Base-by-base conservation (phyloP, 2,888 invertebrate species). In the Eretmocerus hayati region DNA sequence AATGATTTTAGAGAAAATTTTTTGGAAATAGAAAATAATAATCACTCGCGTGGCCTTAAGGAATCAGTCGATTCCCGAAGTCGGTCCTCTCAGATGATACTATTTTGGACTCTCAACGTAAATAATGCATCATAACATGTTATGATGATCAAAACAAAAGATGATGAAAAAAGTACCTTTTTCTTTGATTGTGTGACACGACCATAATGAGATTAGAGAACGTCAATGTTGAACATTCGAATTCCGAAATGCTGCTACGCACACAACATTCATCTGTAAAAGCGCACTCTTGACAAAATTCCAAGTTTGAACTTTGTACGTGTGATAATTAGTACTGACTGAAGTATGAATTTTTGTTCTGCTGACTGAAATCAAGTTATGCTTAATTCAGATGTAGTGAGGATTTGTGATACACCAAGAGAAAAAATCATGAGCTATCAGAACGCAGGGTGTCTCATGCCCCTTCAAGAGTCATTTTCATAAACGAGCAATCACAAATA, bases 1-100 rank as follows among this genome's bases (percentile, higher is more conserved):
- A 35, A 22, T n/a, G 11, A 15, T n/a, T 36, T 36, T 18, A 26
- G 6, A 9, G 11, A 26, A 26, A 26, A 26, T 11, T 26, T 16
- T 61, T 61, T 62, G 58, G 63, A 62, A 61, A 59, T 55, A 51
- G 48, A 33, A 48, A 53, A 48, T 52, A 55, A 52, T 55, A 66
- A 68, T 68, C 66, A 67, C 68, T 67, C 62, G 66, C 65, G 69
- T 69, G 69, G 70, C 70, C 71, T 70, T 71, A 53, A 68, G 60
- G 61, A 67, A 63, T 65, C 64, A 65, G 63, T 64, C 64, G 63
- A 65, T 67, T 64, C 64, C 64, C 62, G 63, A 63, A 60, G 63
- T 58, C 58, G 62, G 62, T 60, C 62, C 58, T 60, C 56, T 59
- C 58, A 58, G 60, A 60, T 62, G 15, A 38, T 44, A 50, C 44